These are phyloP conservation scores for Galaxea fascicularis DNA, from an alignment of 92 coral and sea anemone genomes.

Conservation along the genomic window DNA sequence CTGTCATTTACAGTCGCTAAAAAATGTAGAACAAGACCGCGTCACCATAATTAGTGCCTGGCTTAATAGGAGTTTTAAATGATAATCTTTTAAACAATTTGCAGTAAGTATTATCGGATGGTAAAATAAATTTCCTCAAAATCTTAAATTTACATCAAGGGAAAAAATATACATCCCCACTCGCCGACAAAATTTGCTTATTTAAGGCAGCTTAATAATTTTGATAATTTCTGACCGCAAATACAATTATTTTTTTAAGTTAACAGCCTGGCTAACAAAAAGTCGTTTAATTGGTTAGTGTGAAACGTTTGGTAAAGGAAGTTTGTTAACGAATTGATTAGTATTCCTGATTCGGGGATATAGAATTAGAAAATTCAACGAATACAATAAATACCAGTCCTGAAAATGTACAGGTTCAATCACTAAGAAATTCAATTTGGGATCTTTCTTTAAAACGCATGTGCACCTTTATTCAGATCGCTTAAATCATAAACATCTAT, in stretches of 20 bases:
- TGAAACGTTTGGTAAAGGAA: not conserved
- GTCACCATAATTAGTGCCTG: constrained; percentile 14
- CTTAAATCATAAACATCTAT: not conserved
- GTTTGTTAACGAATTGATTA: not conserved
- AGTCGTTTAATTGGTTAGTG: not conserved
- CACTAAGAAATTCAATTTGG: too few relatives aligned
- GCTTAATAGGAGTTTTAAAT: not conserved
- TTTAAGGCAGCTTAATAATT: not conserved
- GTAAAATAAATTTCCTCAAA: not conserved
- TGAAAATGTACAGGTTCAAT: too few relatives aligned
- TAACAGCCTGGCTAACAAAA: not conserved
- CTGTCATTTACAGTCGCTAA: not conserved
- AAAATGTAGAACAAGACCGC: not conserved
- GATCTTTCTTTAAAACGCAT: not conserved
- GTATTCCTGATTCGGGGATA: not conserved
- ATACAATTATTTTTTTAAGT: not conserved
- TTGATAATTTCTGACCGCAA: not conserved
- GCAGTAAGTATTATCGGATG: not conserved
- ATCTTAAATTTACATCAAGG: not conserved
- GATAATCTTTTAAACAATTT: not conserved
- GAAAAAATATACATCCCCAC: not conserved
- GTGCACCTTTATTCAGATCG: not conserved
- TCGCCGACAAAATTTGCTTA: not conserved
- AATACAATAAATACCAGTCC: too few relatives aligned
- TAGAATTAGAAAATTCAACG: not conserved